These are phyloP conservation scores for Tridacna crocea DNA, from an alignment of 2,888 invertebrate genomes.

Conservation along the genomic window DNA sequence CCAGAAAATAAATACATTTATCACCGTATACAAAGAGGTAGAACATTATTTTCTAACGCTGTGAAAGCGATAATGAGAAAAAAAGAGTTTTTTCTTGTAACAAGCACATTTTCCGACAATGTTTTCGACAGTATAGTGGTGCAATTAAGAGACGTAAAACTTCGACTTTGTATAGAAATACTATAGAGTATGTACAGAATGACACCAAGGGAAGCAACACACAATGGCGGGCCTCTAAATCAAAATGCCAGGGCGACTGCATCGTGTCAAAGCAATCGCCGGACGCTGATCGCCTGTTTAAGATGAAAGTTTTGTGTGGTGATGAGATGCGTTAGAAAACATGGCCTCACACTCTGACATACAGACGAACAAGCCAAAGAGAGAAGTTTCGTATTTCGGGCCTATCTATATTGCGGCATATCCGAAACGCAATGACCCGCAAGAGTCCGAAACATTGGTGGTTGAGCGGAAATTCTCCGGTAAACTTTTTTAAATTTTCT, in stretches of 20 bases:
- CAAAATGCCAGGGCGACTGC: slow-evolving; percentile 12
- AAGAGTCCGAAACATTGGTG: too few relatives aligned
- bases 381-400: slow-evolving; percentile 54
- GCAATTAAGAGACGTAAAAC: too few relatives aligned
- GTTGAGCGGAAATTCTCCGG: too few relatives aligned
- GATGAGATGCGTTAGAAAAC: not conserved
- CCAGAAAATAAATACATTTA: too few relatives aligned
- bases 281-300: not conserved
- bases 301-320: not conserved
- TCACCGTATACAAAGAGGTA: too few relatives aligned
- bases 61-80: not conserved
- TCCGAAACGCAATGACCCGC: not conserved
- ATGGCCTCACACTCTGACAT: slow-evolving; percentile 16
- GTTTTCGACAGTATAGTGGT: too few relatives aligned
- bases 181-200: too few relatives aligned
- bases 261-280: slow-evolving; percentile 23
- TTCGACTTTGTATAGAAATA: too few relatives aligned
- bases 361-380: not conserved
- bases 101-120: too few relatives aligned
- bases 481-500: too few relatives aligned
- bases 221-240: slow-evolving; percentile 9
- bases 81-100: not conserved
- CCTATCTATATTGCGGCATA: slow-evolving; percentile 47
- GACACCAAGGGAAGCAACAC: too few relatives aligned
- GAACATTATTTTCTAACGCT: too few relatives aligned